Percentiles rank a stretch among this genome's conserved stretches.
Conservation (phyloP, 2,888 invertebrate genomes). For the Spodoptera exigua region DNA sequence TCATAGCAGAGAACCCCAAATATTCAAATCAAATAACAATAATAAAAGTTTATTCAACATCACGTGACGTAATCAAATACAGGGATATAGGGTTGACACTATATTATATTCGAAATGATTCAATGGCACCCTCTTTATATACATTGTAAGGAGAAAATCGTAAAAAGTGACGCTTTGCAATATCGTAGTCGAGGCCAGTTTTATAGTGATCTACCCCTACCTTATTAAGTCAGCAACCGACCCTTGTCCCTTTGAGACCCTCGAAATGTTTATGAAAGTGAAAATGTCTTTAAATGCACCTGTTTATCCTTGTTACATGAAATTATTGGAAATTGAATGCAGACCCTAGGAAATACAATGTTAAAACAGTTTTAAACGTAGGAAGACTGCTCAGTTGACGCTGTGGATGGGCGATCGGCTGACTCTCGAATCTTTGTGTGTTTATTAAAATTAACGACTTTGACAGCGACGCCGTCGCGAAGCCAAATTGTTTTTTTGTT, state of each 20-base stretch:
- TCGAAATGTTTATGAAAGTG: constrained; percentile 78
- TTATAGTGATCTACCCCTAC: constrained; percentile 75
- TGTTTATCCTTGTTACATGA: constrained; percentile 70
- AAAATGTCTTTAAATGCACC: constrained; percentile 81
- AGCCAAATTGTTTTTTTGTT: too few relatives aligned
- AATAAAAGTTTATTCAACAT: constrained; percentile 3
- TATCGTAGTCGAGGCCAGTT: constrained; percentile 74
- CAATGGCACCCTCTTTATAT: constrained; percentile 62
- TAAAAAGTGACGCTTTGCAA: constrained; percentile 75
- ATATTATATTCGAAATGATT: constrained; percentile 22
- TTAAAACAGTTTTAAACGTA: background rate
- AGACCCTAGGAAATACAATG: constrained; percentile 37
- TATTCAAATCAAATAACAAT: constrained; percentile 13
- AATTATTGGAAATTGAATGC: constrained; percentile 64
- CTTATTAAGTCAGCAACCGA: constrained; percentile 80
- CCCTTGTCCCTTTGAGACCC: constrained; percentile 67
- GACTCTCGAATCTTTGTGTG: too few relatives aligned
- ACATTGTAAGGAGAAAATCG: constrained; percentile 61
- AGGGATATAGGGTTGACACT: constrained; percentile 14
- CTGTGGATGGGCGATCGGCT: too few relatives aligned
- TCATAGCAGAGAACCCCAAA: background rate
- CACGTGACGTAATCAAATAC: constrained; percentile 16
- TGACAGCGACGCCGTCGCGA: too few relatives aligned
- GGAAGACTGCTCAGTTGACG: too few relatives aligned
- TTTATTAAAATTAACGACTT: too few relatives aligned